Percentiles rank a stretch among this genome's conserved stretches.
Conservation (phyloP, 1,140 invertebrate species). For the Zeugodacus cucurbitae region DNA sequence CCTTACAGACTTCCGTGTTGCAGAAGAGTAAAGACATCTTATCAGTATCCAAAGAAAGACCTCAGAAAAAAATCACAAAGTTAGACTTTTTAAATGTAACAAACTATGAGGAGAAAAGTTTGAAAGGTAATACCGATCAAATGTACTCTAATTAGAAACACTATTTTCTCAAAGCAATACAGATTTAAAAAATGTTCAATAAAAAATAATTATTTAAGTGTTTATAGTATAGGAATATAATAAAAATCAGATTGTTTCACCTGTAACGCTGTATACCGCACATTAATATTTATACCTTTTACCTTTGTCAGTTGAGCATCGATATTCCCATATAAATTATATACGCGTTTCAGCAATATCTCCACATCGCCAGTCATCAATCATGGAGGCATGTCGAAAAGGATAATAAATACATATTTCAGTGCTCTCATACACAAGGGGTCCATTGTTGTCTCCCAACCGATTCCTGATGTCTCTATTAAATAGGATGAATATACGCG, state of each 20-base stretch:
- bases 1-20: too few relatives aligned
- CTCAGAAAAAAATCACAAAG: too few relatives aligned
- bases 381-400: not conserved
- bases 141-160: too few relatives aligned
- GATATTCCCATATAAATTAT: not conserved
- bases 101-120: too few relatives aligned
- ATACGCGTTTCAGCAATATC: not conserved
- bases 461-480: not conserved
- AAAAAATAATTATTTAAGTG: too few relatives aligned
- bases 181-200: too few relatives aligned
- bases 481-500: not conserved
- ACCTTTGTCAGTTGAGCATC: not conserved
- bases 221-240: too few relatives aligned
- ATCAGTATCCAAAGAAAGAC: too few relatives aligned
- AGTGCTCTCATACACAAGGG: not conserved
- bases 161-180: too few relatives aligned
- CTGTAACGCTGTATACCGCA: not conserved
- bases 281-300: not conserved
- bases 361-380: not conserved
- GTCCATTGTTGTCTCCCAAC: not conserved
- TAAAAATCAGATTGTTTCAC: not conserved
- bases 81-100: too few relatives aligned
- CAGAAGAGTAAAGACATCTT: too few relatives aligned
- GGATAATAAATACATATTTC: slow-evolving; percentile 26
- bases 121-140: too few relatives aligned